Percentiles rank a stretch among this genome's conserved stretches.
These are phyloP conservation scores for Merodon equestris DNA, from an alignment of 2,888 invertebrate species.

Conservation along the genomic window DNA sequence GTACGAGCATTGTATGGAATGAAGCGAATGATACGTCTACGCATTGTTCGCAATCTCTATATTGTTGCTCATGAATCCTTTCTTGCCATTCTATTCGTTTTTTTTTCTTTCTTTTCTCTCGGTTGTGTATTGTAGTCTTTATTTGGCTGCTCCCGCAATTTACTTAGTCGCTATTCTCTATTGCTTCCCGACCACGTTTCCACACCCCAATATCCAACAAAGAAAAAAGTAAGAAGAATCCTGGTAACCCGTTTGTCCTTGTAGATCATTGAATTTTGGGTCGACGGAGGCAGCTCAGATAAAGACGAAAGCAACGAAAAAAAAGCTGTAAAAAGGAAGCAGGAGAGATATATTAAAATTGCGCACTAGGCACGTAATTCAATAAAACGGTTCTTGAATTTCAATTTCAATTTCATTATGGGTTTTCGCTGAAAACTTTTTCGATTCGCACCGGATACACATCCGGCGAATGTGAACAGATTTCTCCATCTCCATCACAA, in stretches of 20 bases:
- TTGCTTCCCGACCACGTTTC: no score
- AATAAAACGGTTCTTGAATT: conserved; percentile 69
- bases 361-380: conserved; percentile 69
- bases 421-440: conserved; percentile 51
- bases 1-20: conserved; percentile 18
- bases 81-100: conserved; percentile 17
- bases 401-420: conserved; percentile 66
- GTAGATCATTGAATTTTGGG: conserved; percentile 55
- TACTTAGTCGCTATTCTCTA: conserved; percentile 28
- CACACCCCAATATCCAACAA: background rate
- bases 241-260: conserved; percentile 44
- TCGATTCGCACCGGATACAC: conserved; percentile 26
- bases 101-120: conserved; percentile 40
- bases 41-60: conserved; percentile 30
- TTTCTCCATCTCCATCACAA: conserved; percentile 8
- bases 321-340: conserved; percentile 1
- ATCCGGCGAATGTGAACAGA: conserved; percentile 22
- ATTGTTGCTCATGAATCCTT: background rate
- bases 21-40: background rate
- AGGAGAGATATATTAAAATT: conserved; percentile 61
- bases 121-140: conserved; percentile 44
- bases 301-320: background rate
- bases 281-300: background rate
- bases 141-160: conserved; percentile 51
- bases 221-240: conserved; percentile 11